Evolutionary conservation across 35 echinoderm and acorn worm genomes (phyloP), one percentile per base, ranked within the genome.

Genomic region (Lytechinus variegatus): DNA sequence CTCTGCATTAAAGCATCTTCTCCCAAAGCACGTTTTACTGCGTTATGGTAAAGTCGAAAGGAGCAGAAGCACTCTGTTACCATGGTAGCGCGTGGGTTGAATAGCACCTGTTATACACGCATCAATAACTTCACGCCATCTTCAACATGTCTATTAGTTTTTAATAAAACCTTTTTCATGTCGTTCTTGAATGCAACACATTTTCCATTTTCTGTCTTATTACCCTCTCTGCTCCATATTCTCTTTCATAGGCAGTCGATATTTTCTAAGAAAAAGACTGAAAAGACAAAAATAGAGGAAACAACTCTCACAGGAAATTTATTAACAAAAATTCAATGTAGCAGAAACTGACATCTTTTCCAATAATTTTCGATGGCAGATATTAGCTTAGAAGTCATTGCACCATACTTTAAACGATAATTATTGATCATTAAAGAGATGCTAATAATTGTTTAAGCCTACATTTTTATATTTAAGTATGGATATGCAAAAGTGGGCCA

Each of bases 51-150:
- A 19, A 19, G 61, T 19, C 66, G 6, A 79, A 24, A 6, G 66
- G 14, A 79, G 19, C 7, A 79, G 24, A 79, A 79, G 19, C 66
- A 79, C 66, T 79, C 14, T 6, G 66, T 79, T n/a, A 24, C 21
- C 66, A 79, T 79, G 66, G 21, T 19, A 79, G 21, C 66, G 14
- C 66, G 66, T 79, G 14, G 66, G 66, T 79, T 79, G 66, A 24
- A 79, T n/a, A 24, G 66, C 66, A 79, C 66, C 66, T 79, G 66
- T 24, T 79, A 60, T 44, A 79, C 66, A 79, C n/a, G 66, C 66
- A 79, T 79, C 66, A 79, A 79, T 79, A 79, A 79, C 66, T 79
- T 79, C 19, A n/a, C 66, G 66, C 66, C 66, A 79, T 79, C 66
- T 79, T 79, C 33, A 44, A 44, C 33, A 44, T 44, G 33, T 44